Conservation (phyloP, 2,113 vertebrate species). For the Zosterops borbonicus region DNA sequence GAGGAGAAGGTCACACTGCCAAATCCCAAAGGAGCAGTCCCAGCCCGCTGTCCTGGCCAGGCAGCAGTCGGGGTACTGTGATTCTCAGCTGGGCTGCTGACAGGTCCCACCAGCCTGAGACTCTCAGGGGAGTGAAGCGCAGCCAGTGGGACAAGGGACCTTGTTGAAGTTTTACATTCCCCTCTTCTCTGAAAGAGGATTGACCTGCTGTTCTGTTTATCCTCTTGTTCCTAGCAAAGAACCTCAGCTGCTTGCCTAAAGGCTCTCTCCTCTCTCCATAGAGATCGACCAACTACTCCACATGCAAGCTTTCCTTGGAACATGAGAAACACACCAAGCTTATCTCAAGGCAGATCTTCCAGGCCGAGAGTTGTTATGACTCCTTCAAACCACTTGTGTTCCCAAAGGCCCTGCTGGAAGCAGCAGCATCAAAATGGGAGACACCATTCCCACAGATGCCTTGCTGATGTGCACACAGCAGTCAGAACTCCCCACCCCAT, state of each 20-base stretch:
- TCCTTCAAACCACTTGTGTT: background rate
- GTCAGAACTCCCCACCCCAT: background rate
- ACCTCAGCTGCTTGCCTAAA: background rate
- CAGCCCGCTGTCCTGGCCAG: background rate
- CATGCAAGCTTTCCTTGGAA: background rate
- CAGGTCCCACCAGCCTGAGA: background rate
- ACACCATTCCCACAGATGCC: background rate
- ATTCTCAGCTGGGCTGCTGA: background rate
- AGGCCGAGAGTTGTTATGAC: background rate
- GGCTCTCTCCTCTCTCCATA: background rate
- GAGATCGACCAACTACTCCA: background rate
- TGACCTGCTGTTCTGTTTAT: background rate
- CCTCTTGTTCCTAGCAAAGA: background rate
- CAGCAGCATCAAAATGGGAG: background rate
- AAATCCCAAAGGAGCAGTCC: background rate
- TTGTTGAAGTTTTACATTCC: background rate
- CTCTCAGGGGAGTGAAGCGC: background rate
- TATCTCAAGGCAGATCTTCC: background rate
- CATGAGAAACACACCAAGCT: background rate
- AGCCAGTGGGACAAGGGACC: background rate
- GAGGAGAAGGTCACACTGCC: background rate
- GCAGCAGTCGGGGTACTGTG: background rate
- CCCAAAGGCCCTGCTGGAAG: background rate
- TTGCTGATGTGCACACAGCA: background rate
- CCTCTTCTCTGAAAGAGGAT: background rate